Percentiles rank a stretch among this genome's conserved stretches.
Evolutionary conservation across 2,113 vertebrate species (phyloP).

Genomic region (Asarcornis scutulata): DNA sequence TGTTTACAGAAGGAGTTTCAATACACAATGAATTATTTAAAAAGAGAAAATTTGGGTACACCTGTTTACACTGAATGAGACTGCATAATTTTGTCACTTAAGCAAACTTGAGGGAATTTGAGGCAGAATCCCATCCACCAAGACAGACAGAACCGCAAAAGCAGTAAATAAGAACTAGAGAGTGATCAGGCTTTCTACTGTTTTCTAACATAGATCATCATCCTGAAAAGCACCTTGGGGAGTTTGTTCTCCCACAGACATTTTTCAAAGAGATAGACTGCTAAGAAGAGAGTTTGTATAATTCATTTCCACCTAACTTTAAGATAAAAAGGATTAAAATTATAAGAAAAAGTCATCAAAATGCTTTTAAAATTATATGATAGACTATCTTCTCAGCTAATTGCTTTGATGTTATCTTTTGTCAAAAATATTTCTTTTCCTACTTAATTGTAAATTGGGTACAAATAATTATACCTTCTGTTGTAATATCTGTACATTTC

Average conservation of each 20-base stretch:
- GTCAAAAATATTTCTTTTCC: background rate
- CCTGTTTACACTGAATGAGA: background rate
- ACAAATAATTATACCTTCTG: background rate
- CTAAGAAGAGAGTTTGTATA: background rate
- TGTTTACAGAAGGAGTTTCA: background rate
- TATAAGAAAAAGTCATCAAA: background rate
- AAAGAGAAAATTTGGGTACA: background rate
- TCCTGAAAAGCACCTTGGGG: background rate
- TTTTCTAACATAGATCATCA: background rate
- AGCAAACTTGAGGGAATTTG: background rate
- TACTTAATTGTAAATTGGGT: background rate
- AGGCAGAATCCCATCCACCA: background rate
- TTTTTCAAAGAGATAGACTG: background rate
- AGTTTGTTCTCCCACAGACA: background rate
- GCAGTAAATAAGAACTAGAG: background rate
- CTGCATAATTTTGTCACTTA: background rate
- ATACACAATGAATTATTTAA: background rate
- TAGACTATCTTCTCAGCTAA: background rate
- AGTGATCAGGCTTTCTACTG: background rate
- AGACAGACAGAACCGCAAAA: background rate
- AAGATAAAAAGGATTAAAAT: background rate
- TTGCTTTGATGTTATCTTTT: background rate
- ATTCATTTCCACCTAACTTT: background rate
- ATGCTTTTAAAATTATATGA: background rate
- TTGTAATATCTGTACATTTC: background rate